phyloP scores from a whole-genome alignment of 2,113 vertebrate species.

The Laticauda colubrina region DNA sequence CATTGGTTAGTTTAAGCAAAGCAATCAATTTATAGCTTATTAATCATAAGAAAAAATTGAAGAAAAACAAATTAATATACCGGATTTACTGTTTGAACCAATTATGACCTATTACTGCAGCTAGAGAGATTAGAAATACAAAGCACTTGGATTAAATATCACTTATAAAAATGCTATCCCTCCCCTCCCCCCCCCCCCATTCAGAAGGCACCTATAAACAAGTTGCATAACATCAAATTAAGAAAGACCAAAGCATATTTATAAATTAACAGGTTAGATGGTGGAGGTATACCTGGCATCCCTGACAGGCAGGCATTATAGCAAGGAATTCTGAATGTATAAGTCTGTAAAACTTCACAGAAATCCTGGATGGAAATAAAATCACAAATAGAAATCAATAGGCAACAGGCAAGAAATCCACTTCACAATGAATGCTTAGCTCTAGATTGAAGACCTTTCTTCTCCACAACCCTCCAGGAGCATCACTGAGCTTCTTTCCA shows the following conservation, averaged over 20 bases:
- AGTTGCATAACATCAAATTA: constrained; percentile 29
- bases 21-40: background rate
- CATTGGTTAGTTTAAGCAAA: background rate
- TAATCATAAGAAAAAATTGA: background rate
- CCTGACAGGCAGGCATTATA: background rate
- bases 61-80: background rate
- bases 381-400: background rate
- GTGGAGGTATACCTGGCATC: background rate
- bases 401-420: background rate
- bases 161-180: background rate
- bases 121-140: background rate
- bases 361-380: background rate
- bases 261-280: background rate
- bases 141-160: background rate
- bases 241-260: background rate
- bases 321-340: background rate
- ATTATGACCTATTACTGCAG: background rate
- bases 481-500: background rate
- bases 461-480: background rate
- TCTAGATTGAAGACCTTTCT: background rate
- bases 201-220: constrained; percentile 5
- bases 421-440: background rate
- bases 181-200: background rate
- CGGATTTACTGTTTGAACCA: too few relatives aligned
- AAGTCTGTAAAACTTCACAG: constrained; percentile 14